These are phyloP conservation scores for Pogonocherus hispidulus DNA, from an alignment of 2,888 invertebrate species.

Conservation along the genomic window DNA sequence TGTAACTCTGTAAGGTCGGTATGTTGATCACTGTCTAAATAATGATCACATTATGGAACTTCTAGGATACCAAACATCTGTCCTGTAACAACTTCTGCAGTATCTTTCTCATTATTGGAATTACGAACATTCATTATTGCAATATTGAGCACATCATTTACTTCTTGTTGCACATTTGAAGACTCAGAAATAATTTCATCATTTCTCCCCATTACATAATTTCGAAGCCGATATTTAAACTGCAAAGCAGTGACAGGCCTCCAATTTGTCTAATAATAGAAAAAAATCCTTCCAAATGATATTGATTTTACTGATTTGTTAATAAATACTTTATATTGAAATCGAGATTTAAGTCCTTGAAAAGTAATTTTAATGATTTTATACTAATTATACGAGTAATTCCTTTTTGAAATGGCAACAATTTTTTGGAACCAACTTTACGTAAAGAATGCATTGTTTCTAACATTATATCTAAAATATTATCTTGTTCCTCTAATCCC, in stretches of 20 bases:
- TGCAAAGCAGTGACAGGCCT: constrained; percentile 40
- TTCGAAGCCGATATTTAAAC: constrained; percentile 43
- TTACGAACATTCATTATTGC: not conserved
- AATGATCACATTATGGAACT: not conserved
- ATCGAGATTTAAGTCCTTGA: constrained; percentile 31
- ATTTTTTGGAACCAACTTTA: constrained; percentile 31
- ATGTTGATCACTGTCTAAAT: not conserved
- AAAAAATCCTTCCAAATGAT: constrained; percentile 44
- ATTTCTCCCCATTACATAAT: constrained; percentile 3
- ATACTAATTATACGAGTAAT: constrained; percentile 45
- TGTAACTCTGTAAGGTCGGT: constrained; percentile 27
- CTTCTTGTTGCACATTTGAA: constrained; percentile 37
- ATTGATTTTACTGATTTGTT: constrained; percentile 39
- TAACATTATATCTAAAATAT: constrained; percentile 44
- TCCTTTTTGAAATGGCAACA: constrained; percentile 52
- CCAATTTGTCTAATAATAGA: constrained; percentile 45
- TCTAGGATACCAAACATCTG: not conserved
- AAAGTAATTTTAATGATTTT: constrained; percentile 34
- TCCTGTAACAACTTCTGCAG: not conserved
- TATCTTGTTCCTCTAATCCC: constrained; percentile 44
- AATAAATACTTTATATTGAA: constrained; percentile 39
- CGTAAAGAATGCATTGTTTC: constrained; percentile 35
- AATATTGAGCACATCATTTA: not conserved
- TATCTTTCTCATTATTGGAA: not conserved
- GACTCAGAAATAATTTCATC: constrained; percentile 44